Conservation (phyloP, 2,888 invertebrate genomes). For the Panopea generosa region DNA sequence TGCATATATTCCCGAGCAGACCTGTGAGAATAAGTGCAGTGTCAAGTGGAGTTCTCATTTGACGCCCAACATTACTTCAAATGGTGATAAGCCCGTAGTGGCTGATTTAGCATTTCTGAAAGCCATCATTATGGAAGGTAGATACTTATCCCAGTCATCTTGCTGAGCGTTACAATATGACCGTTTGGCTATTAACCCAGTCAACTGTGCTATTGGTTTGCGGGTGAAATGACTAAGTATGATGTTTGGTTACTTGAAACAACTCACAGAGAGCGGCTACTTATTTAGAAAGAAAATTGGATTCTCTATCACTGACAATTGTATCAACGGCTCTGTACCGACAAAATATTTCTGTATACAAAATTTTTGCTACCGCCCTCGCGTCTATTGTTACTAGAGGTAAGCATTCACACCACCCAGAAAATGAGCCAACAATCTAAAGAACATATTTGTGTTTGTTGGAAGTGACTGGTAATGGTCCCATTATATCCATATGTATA, state of each 20-base stretch:
- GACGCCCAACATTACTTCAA: conserved; percentile 32
- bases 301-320: conserved; percentile 53
- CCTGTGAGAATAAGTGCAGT: conserved; percentile 24
- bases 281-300: conserved; percentile 51
- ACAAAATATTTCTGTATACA: conserved; percentile 54
- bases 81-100: conserved; percentile 31
- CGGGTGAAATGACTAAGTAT: conserved; percentile 60
- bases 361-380: conserved; percentile 44
- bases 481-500: conserved; percentile 62
- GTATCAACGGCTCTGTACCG: conserved; percentile 47
- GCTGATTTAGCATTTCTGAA: conserved; percentile 44
- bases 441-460: conserved; percentile 50
- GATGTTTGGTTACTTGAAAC: conserved; percentile 51
- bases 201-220: conserved; percentile 55
- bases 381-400: conserved; percentile 44
- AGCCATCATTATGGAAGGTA: conserved; percentile 56
- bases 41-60: conserved; percentile 34
- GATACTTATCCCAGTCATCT: conserved; percentile 41
- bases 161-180: conserved; percentile 46
- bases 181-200: conserved; percentile 46
- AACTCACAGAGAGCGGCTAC: conserved; percentile 61
- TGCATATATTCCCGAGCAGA: too few relatives aligned
- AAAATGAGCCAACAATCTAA: conserved; percentile 11
- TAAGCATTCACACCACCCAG: conserved; percentile 39
- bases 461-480: conserved; percentile 32